Percentiles rank a stretch among this genome's conserved stretches.
Conservation (phyloP, 2,888 invertebrate species). For the Acanthosepion lycidas region DNA sequence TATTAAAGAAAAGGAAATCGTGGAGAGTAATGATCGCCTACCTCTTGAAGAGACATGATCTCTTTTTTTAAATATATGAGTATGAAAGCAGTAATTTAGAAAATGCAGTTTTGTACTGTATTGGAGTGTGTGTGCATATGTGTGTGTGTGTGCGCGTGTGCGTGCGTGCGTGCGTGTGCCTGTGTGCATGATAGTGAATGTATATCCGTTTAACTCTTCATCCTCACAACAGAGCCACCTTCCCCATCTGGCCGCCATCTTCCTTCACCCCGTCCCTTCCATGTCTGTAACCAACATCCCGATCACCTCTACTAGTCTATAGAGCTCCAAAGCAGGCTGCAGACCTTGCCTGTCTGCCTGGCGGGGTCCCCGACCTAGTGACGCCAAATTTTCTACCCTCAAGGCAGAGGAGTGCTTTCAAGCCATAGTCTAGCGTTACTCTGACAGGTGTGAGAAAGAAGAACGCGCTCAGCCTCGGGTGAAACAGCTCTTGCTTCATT, state of each 20-base stretch:
- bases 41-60: no score
- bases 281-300: neutral
- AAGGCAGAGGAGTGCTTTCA: conserved; percentile 43
- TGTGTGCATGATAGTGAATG: neutral
- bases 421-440: neutral
- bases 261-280: neutral
- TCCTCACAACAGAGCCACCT: neutral
- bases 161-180: neutral
- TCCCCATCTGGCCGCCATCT: neutral
- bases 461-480: conserved; percentile 33
- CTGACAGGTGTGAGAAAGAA: conserved; percentile 45
- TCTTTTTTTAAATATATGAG: no score
- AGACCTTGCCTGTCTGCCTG: conserved; percentile 1
- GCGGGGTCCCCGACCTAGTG: conserved; percentile 44
- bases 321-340: no score
- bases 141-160: neutral
- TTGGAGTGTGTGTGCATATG: neutral
- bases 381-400: conserved; percentile 34
- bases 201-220: neutral
- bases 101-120: neutral
- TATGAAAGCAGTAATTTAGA: neutral
- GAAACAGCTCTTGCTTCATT: conserved; percentile 37
- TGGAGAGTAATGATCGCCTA: no score
- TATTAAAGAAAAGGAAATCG: no score
- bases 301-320: neutral